Conservation (phyloP, 1,140 invertebrate genomes). For the Nilaparvata lugens region DNA sequence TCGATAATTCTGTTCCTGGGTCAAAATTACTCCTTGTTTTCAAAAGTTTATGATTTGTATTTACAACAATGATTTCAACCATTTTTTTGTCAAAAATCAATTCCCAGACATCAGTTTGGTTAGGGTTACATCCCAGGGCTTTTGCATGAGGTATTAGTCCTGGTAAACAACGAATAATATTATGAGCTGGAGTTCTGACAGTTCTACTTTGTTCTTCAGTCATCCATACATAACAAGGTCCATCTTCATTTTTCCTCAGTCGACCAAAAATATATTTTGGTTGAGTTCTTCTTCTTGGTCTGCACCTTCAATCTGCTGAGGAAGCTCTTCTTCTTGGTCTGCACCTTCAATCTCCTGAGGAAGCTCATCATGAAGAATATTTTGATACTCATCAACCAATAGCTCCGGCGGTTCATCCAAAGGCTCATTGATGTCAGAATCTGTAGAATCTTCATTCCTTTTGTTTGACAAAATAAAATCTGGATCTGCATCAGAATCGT, state of each 20-base stretch:
- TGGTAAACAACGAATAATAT: not conserved
- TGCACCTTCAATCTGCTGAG: too few species aligned
- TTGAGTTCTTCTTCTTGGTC: too few species aligned
- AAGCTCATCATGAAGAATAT: not conserved
- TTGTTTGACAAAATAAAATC: not conserved
- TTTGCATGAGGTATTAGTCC: not conserved
- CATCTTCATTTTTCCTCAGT: not conserved
- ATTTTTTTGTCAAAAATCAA: slow-evolving; percentile 9
- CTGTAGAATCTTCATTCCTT: not conserved
- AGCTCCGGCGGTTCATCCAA: not conserved
- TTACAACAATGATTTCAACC: slow-evolving; percentile 6
- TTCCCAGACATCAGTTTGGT: slow-evolving; percentile 1
- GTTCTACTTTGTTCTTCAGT: not conserved
- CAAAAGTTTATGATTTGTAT: slow-evolving; percentile 11
- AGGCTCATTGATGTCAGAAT: not conserved
- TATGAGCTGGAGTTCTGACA: not conserved
- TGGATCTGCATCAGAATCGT: too few species aligned
- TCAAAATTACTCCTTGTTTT: not conserved
- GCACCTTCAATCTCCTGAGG: too few species aligned
- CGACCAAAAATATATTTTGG: slow-evolving; percentile 1
- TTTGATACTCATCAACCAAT: not conserved
- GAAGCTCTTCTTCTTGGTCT: too few species aligned
- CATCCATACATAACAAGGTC: not conserved
- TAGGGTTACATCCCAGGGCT: not conserved
- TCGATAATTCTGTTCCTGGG: not conserved